Conservation (phyloP, 64 coral and sea anemone genomes). For the Trachythela sp. region DNA sequence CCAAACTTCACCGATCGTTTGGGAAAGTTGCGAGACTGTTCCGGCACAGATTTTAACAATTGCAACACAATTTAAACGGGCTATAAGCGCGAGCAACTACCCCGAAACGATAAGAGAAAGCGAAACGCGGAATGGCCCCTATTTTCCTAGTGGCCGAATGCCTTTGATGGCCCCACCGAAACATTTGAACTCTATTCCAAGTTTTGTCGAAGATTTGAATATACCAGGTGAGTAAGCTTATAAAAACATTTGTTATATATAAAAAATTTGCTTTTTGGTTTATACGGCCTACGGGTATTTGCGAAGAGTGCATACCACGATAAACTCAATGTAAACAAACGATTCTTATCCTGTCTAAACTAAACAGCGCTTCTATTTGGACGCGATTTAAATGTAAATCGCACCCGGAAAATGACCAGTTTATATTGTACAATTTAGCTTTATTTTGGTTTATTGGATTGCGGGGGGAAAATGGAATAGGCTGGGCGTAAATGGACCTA, state of each 20-base stretch:
- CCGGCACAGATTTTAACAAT: neutral
- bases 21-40: neutral
- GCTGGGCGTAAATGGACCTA: too few species aligned
- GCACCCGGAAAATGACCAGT: too few species aligned
- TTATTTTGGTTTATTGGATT: too few species aligned
- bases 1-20: neutral
- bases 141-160: slow-evolving; percentile 76
- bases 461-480: too few species aligned
- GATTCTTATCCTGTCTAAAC: neutral
- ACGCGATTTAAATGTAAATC: too few species aligned
- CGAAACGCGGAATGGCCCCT: slow-evolving; percentile 64
- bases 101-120: neutral
- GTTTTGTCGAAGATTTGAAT: slow-evolving; percentile 70
- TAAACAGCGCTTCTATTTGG: neutral
- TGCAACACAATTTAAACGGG: slow-evolving; percentile 22
- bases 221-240: slow-evolving; percentile 57
- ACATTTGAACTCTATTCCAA: slow-evolving; percentile 57
- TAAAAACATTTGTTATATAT: neutral
- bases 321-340: neutral
- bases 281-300: neutral
- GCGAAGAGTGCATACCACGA: neutral
- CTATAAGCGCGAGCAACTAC: neutral
- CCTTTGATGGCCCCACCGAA: slow-evolving; percentile 70
- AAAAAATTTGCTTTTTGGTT: neutral
- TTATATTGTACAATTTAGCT: too few species aligned